phyloP scores from a whole-genome alignment of 2,888 invertebrate species.

The Pheosia tremula region DNA sequence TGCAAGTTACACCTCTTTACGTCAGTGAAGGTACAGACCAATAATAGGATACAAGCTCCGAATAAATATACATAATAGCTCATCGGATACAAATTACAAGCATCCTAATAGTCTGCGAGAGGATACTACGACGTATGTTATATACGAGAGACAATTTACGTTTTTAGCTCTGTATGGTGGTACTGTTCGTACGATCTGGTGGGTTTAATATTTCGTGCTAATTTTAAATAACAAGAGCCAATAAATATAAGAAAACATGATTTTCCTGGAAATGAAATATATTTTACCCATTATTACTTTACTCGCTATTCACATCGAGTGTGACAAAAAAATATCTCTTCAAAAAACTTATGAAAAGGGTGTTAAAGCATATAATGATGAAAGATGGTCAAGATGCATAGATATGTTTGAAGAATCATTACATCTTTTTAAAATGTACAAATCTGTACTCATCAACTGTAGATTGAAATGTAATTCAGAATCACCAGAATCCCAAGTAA shows the following conservation, averaged over 20 bases:
- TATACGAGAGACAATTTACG: no score
- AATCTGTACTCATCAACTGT: conserved; percentile 85
- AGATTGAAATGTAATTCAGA: conserved; percentile 84
- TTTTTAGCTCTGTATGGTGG: no score
- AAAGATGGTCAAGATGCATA: conserved; percentile 89
- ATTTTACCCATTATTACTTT: not conserved
- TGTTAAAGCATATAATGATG: conserved; percentile 87
- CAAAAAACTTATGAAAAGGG: conserved; percentile 77
- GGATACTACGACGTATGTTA: no score
- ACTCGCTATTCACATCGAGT: conserved; percentile 19
- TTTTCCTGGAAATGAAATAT: not conserved
- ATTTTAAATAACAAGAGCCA: not conserved
- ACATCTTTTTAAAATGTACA: conserved; percentile 84
- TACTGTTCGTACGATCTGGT: no score
- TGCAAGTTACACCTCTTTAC: no score
- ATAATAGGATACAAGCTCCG: no score
- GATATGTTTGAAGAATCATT: conserved; percentile 87
- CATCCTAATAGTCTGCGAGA: no score
- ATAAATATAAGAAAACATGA: not conserved
- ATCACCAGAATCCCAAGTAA: conserved; percentile 63
- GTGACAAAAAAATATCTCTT: conserved; percentile 43
- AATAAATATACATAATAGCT: no score
- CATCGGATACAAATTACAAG: no score
- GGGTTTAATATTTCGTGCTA: no score
- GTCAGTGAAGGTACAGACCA: no score